Percentiles rank a stretch among this genome's conserved stretches.
These are phyloP conservation scores for Amazona vittata DNA, from an alignment of 2,113 vertebrate genomes.

Conservation along the genomic window DNA sequence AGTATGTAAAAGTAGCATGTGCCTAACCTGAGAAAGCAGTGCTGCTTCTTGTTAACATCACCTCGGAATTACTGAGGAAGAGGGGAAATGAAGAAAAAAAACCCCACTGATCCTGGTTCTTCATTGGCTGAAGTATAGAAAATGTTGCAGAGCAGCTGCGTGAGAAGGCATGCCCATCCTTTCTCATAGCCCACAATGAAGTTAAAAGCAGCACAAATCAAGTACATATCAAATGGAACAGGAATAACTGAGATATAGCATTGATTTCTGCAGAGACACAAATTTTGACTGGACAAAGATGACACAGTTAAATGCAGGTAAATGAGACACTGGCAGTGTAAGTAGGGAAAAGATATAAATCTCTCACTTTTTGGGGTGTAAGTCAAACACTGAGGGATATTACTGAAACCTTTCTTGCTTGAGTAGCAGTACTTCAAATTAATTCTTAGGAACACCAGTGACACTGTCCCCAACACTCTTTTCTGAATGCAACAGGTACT, in stretches of 20 bases:
- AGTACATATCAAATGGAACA: background rate
- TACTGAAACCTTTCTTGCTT: background rate
- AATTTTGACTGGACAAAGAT: background rate
- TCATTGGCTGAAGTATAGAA: background rate
- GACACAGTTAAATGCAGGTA: background rate
- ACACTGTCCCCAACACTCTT: background rate
- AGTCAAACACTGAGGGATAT: background rate
- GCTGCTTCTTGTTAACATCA: background rate
- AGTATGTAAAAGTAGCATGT: background rate
- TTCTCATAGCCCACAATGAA: background rate
- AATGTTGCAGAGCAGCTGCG: background rate
- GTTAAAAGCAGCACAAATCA: background rate
- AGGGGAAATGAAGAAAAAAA: background rate
- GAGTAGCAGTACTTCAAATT: background rate
- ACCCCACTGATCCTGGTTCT: background rate
- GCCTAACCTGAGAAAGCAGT: background rate
- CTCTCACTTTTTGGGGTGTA: background rate
- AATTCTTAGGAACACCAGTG: background rate
- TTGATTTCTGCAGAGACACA: background rate
- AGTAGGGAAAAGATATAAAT: background rate
- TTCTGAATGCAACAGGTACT: background rate
- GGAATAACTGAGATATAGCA: background rate
- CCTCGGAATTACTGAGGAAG: background rate
- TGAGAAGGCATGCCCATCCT: background rate
- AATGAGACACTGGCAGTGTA: background rate